Percentiles rank a stretch among this genome's conserved stretches.
phyloP scores from a whole-genome alignment of 1,140 invertebrate genomes.

The Diploscapter pachys region DNA sequence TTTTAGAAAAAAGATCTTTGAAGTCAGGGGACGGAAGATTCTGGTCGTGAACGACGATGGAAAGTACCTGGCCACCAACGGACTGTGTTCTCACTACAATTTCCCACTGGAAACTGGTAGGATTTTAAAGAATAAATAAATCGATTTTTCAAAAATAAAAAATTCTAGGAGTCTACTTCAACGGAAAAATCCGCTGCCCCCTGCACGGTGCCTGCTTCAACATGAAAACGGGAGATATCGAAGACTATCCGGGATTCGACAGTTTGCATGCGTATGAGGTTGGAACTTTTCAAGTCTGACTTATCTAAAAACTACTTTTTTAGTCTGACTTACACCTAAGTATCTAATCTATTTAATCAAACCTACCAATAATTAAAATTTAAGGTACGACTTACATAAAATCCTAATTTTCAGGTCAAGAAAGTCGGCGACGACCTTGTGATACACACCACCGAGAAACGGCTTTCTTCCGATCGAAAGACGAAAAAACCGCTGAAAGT shows the following conservation, averaged over 20 bases:
- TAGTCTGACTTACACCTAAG: constrained; percentile 7
- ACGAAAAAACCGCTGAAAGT: constrained; percentile 54
- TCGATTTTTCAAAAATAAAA: background rate
- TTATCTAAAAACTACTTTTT: constrained; percentile 8
- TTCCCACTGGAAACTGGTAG: constrained; percentile 61
- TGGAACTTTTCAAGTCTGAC: background rate
- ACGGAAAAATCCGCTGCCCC: constrained; percentile 80
- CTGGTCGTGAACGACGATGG: constrained; percentile 37
- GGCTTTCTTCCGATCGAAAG: constrained; percentile 47
- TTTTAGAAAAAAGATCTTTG: constrained; percentile 26
- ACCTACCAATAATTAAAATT: no score
- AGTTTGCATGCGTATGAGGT: constrained; percentile 77
- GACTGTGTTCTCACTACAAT: constrained; percentile 87
- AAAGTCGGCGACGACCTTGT: constrained; percentile 50
- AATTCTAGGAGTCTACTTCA: constrained; percentile 67
- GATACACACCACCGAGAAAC: constrained; percentile 51
- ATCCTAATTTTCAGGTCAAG: background rate
- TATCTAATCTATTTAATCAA: background rate
- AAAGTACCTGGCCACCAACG: constrained; percentile 33
- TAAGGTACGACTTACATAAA: no score
- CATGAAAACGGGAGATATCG: constrained; percentile 80
- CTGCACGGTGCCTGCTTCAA: constrained; percentile 96
- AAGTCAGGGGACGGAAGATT: constrained; percentile 16
- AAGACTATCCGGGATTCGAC: constrained; percentile 85
- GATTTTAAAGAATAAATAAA: background rate